Evolutionary conservation across 2,797 vertebrate genomes (phyloP), one percentile per base, ranked within the genome.

Genomic region (Falco peregrinus): DNA sequence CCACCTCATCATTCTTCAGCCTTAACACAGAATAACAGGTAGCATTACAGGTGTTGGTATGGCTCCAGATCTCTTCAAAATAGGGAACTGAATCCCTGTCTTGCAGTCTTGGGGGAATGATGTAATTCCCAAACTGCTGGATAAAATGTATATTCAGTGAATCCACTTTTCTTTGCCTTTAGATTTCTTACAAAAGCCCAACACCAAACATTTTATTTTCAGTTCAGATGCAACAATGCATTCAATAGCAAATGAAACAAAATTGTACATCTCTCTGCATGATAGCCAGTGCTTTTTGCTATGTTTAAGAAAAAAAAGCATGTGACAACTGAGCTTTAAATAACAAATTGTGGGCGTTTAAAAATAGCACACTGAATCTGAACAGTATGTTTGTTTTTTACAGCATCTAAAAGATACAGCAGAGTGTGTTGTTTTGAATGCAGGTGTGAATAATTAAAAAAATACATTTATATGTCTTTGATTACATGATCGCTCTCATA

Each of bases 401-500:
- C 41, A 79, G 80, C 67, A 95, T 87, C 50, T 92, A 96, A 96
- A 89, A 94, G 83, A 91, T 94, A 92, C 83, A 93, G 65, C 45
- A 67, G 84, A 41, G 91, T 95, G 78, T 96, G 92, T 85, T 67
- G 82, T 83, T 95, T 94, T 70, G 61, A 97, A 96, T 96, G 94
- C 97, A 98, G 97, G 97, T 98, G 96, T 94, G 93, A 96, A 95
- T 97, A 97, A 97, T 98, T 98, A 96, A 95, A 97, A 96, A 80
- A 75, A 5, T 59, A 96, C 20, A 84, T 94, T 96, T 95, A 92
- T 91, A 76, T 96, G 76, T 70, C 69, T 98, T 95, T 98, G 97
- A 98, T 98, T 98, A 95, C 91, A 87, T 53, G 67, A 97, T 93
- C 83, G 28, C 87, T 94, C 92, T 97, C 81, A 83, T 73, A 93